Conservation (phyloP, 2,113 vertebrate genomes). For the Labrus mixtus region DNA sequence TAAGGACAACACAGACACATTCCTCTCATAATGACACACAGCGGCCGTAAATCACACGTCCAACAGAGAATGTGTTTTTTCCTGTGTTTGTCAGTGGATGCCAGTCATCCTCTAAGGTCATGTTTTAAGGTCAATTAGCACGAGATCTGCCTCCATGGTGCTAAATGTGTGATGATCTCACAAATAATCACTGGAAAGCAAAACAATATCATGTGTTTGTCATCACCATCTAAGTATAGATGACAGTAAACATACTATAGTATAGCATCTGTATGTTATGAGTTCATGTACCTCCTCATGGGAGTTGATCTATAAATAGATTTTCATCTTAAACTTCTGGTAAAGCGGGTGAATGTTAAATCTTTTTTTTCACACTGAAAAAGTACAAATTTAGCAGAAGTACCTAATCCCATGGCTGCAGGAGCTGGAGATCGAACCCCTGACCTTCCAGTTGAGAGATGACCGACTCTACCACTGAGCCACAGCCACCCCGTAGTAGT, state of each 20-base stretch:
- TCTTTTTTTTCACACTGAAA: neutral
- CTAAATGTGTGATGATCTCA: neutral
- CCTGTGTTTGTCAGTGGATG: conserved; percentile 37
- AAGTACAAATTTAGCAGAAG: conserved; percentile 14
- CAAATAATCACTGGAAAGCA: neutral
- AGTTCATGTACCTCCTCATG: no score
- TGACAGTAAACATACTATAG: no score
- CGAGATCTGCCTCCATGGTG: neutral
- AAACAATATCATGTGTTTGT: no score
- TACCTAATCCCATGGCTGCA: no score
- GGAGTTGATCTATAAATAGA: no score
- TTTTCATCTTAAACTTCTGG: no score
- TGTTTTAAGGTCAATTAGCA: neutral
- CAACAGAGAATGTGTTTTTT: conserved; percentile 48
- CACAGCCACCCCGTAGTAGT: no score
- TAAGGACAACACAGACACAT: conserved; percentile 64
- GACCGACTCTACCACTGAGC: no score
- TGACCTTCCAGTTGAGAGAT: no score
- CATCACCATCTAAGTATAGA: no score
- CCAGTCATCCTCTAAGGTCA: conserved; percentile 5
- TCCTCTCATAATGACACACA: conserved; percentile 57
- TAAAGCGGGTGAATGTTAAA: conserved; percentile 5
- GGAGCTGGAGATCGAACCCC: no score
- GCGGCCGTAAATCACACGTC: conserved; percentile 59
- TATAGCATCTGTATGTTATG: no score